A percentile compares a stretch with the other conserved stretches of the same genome.
These are phyloP conservation scores for Siniperca undulata DNA, from an alignment of 2,797 vertebrate genomes.

Conservation along the genomic window DNA sequence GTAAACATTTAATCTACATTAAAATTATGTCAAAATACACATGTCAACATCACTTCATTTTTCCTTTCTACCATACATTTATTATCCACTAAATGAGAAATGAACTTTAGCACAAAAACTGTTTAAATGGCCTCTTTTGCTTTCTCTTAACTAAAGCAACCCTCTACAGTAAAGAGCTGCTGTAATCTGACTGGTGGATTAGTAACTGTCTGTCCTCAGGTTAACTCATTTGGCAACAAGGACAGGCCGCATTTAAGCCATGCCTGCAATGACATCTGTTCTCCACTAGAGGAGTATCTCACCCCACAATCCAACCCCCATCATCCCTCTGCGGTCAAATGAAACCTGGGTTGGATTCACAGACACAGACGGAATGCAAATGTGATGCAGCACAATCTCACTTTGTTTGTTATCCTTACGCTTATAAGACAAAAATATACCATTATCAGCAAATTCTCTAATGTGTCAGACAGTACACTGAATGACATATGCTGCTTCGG, in stretches of 20 bases:
- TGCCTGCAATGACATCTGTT: conserved; percentile 28
- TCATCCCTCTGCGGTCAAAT: conserved; percentile 10
- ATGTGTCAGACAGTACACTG: conserved; percentile 21
- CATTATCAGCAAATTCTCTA: conserved; percentile 16
- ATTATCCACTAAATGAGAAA: not conserved
- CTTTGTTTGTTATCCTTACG: conserved; percentile 23
- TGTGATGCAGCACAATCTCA: conserved; percentile 5
- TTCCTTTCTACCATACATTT: not conserved
- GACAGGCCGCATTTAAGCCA: not conserved
- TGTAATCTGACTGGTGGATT: conserved; percentile 40
- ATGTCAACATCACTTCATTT: not conserved
- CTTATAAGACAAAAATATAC: conserved; percentile 25
- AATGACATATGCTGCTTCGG: conserved; percentile 12
- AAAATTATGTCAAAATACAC: not conserved
- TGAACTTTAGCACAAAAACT: not conserved
- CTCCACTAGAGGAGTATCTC: conserved; percentile 64
- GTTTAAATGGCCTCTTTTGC: not conserved
- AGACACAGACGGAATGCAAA: conserved; percentile 34
- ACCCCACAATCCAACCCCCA: conserved; percentile 8
- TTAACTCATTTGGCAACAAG: not conserved
- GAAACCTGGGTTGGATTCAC: conserved; percentile 20
- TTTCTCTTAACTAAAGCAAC: not conserved
- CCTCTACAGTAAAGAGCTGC: not conserved
- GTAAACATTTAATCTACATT: not conserved
- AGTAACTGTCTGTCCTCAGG: conserved; percentile 10